Base-by-base conservation (phyloP, 2,113 vertebrate species). In the Cacatua alba region DNA sequence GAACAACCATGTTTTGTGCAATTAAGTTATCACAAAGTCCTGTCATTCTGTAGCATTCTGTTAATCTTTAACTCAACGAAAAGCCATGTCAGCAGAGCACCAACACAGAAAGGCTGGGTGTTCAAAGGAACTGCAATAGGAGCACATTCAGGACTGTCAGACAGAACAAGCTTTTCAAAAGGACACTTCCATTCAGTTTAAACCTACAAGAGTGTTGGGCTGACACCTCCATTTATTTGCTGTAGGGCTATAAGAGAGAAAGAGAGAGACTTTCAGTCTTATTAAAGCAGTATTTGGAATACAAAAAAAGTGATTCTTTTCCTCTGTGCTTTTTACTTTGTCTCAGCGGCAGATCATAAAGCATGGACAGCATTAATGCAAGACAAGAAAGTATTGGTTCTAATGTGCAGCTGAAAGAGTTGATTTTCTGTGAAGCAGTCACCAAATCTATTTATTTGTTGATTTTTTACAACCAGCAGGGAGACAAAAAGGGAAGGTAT, bases 11-110 rank as follows among this genome's bases (percentile, higher is more conserved):
- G 48, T 94, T 96, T 95, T 51, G 7, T 82, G 75, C 87, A 97
- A 71, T 86, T 87, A 92, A 96, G 89, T 70, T 49, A 97, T 95
- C 96, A 95, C 82, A 79, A 93, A 95, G 93, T 97, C 94, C 94
- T 88, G 95, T 74, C 94, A 92, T 91, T 92, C 96, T 76, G 75
- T 76, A 68, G 85, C 65, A 71, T 96, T 90, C 94, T 91, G 97
- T 97, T 96, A 98, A 98, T 98, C 96, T 94, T 98, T 98, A 98
- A 98, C 98, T 94, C 95, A 68, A 59, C 20, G 78, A 97, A 95
- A 95, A 96, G 96, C 97, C 97, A 43, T 92, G 95, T 98, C 97
- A 98, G 97, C 97, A 97, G 96, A 97, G 97, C 85, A 92, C 94
- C 95, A 95, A 88, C 94, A 96, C 94, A 88, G 91, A 96, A 89